Percentiles rank a stretch among this genome's conserved stretches.
These are phyloP conservation scores for Chaetogeoica ovagalla DNA, from an alignment of 2,888 invertebrate genomes.

Conservation along the genomic window DNA sequence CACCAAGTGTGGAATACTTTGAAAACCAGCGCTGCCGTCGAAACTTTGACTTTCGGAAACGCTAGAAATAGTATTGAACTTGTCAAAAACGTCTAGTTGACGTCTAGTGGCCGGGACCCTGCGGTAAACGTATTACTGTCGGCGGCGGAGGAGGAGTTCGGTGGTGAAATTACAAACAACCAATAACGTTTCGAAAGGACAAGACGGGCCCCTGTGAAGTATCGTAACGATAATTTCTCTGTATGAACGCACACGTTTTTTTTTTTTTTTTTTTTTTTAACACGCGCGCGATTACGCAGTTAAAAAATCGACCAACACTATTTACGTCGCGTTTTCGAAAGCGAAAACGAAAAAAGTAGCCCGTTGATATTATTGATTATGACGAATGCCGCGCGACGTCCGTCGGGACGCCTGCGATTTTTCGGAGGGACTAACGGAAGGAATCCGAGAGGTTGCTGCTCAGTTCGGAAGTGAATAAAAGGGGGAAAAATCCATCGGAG, in stretches of 20 bases:
- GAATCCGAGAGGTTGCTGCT: conserved; percentile 38
- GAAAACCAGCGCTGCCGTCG: background rate
- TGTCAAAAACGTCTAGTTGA: conserved; percentile 44
- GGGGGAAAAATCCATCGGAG: background rate
- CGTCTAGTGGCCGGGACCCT: conserved; percentile 6
- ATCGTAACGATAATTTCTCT: conserved; percentile 4
- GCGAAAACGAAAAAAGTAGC: background rate
- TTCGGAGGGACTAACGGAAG: conserved; percentile 10
- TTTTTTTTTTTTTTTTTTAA: conserved; percentile 1
- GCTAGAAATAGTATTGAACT: conserved; percentile 42
- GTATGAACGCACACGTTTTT: background rate
- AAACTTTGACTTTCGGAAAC: conserved; percentile 24
- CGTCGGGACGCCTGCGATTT: conserved; percentile 30
- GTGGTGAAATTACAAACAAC: conserved; percentile 18
- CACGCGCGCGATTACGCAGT: background rate
- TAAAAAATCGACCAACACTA: background rate
- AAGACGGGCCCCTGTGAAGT: background rate
- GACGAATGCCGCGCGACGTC: conserved; percentile 7
- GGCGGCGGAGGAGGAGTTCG: background rate
- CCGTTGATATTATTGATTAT: conserved; percentile 32
- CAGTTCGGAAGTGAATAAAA: conserved; percentile 16
- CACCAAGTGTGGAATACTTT: conserved; percentile 45
- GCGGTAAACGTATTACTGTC: conserved; percentile 9
- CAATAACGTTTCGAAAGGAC: background rate
- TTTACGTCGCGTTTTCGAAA: background rate